Base-by-base conservation (phyloP, 2,113 vertebrate species). In the Odontesthes bonariensis region DNA sequence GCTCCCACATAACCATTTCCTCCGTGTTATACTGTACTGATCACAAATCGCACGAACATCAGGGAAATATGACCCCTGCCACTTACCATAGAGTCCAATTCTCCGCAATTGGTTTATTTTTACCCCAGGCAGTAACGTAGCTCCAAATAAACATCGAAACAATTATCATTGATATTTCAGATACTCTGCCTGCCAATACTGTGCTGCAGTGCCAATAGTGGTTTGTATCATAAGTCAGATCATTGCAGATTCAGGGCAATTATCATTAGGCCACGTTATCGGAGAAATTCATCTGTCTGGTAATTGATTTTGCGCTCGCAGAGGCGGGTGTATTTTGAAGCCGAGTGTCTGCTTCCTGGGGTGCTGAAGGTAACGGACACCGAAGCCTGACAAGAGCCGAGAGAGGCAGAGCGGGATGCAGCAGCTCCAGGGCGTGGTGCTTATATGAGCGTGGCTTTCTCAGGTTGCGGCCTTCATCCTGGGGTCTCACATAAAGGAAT, bases 91-190 rank as follows among this genome's bases (percentile, higher is more conserved):
- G n/a, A 79, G 69, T 75, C 56, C 82, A 61, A 79, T 83, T 67
- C 73, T 55, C 55, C 58, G 70, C 75, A 77, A 73, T 83, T 22
- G 73, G 70, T 83, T 88, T 83, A 73, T 81, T 78, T 91, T 90
- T 89, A 89, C 88, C 78, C 76, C 47, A 17, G 82, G 77, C 77
- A 65, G 81, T 55, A 72, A 60, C 58, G 46, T 47, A 66, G 74
- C 84, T 84, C 72, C 78, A 27, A 83, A 91, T 91, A 88, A 91
- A 81, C 86, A 85, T 73, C 40, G 12, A 81, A 89, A 92, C 88
- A 87, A 86, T 90, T 87, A 88, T 73, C 77, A 80, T 80, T 91
- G 89, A 93, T 92, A 85, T 92, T 89, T 77, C 86, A 86, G 85
- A 81, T 84, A 62, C 77, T 84, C 49, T 7, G 80, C 55, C 80